Evolutionary conservation across 2,797 vertebrate species (phyloP), one percentile per base, ranked within the genome.

Genomic region (Podarcis siculus): DNA sequence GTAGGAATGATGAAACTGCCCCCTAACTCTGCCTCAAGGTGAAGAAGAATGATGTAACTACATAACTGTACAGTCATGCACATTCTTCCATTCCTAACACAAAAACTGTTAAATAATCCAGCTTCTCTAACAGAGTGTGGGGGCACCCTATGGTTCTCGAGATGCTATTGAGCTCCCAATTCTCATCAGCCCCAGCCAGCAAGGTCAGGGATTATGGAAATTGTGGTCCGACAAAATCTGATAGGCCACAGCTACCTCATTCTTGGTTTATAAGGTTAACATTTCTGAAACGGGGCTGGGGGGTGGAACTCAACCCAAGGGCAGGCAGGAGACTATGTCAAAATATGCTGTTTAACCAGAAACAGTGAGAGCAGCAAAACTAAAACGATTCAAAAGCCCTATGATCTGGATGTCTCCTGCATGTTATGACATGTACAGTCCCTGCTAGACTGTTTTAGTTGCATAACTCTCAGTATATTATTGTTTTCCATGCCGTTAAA

Each of bases 1-100:
- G 27, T 8, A 13, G 19, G 21, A 75, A 73, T 89, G 83, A 86
- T 89, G 78, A 75, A 89, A 89, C 8, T n/a, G 58, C 17, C 42
- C 30, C 42, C 32, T 35, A 27, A 25, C 23, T 37, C 25, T 27
- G n/a, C 27, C 42, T 67, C 25, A 75, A 81, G 78, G n/a, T 73
- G 71, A 81, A 49, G 77, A 30, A n/a, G 7, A 1, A 21, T 49
- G 80, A 78, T 30, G 42, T 42, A 32, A 49, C 39, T 5, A 37
- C 6, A 8, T 35, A 35, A 66, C 30, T 64, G 23, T n/a, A 67
- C n/a, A 32, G 67, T 42, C 15, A 32, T 35, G 12, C 39, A 49
- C 35, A 23, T 49, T 49, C 67, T 32, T 72, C 66, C 61, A 15
- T 32, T 66, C 58, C 13, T 32, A 39, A 30, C 37, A 45, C 42